Conservation (phyloP, 30 jellyfish, hydroid and myxozoan genomes). For the Turritopsis dohrnii region DNA sequence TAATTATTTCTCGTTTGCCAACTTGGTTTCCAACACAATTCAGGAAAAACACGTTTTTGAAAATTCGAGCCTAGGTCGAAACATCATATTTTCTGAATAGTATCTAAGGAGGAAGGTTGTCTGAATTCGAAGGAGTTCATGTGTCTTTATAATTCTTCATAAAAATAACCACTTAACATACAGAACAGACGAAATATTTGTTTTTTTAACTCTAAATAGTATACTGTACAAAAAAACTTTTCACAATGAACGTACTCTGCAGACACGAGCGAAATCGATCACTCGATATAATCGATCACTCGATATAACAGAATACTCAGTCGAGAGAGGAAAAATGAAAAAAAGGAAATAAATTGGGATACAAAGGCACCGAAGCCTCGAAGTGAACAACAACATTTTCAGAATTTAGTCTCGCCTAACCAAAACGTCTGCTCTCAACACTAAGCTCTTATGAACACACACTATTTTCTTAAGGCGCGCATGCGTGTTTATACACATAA, state of each 20-base stretch:
- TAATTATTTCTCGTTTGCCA: too few species aligned
- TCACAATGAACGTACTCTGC: neutral
- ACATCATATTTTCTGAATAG: too few species aligned
- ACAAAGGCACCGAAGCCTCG: neutral
- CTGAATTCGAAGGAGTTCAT: too few species aligned
- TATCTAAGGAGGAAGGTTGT: too few species aligned
- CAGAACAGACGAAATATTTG: neutral
- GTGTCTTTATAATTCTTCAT: neutral
- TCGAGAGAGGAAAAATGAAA: neutral
- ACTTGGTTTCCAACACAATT: too few species aligned
- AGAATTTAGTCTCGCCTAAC: too few species aligned
- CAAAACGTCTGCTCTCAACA: neutral
- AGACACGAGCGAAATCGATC: neutral
- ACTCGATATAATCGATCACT: too few species aligned
- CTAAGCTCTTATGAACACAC: neutral
- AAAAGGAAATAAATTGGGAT: neutral
- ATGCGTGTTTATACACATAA: neutral
- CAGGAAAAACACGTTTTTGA: too few species aligned
- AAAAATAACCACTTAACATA: neutral
- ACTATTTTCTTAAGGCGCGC: neutral
- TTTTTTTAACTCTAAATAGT: neutral
- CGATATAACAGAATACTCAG: too few species aligned
- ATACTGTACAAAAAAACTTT: neutral
- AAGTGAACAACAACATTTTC: too few species aligned
- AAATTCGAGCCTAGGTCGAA: too few species aligned